phyloP scores from a whole-genome alignment of 2,797 vertebrate genomes.

The Catharus ustulatus region DNA sequence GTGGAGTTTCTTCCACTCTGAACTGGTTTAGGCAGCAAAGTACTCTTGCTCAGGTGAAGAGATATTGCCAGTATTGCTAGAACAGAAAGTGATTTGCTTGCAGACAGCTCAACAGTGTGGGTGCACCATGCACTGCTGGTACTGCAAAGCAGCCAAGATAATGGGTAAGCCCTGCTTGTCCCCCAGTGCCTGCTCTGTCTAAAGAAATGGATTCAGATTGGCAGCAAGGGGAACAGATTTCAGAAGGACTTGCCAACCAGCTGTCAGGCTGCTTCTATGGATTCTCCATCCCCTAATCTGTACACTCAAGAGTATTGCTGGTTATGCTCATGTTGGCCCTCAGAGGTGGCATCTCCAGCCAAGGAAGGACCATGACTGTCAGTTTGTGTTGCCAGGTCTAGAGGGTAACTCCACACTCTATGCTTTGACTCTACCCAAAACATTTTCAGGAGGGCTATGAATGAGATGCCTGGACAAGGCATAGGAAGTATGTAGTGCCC shows the following conservation, averaged over 20 bases:
- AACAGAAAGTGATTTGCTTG: neutral
- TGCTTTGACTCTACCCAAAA: neutral
- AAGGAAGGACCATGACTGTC: accelerated
- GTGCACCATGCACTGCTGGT: accelerated
- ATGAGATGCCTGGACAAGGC: neutral
- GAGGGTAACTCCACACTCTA: accelerated
- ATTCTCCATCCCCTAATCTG: accelerated
- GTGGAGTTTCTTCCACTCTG: neutral
- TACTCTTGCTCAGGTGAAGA: neutral
- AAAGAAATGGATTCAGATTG: neutral
- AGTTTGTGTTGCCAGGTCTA: neutral
- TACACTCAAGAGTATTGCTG: accelerated
- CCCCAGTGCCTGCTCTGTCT: neutral
- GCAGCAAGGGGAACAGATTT: neutral
- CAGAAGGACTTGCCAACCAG: neutral
- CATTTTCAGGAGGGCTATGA: neutral
- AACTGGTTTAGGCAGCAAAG: neutral
- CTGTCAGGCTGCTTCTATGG: neutral
- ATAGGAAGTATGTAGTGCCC: neutral
- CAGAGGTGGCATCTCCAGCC: neutral
- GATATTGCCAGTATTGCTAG: neutral
- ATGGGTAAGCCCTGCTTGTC: accelerated
- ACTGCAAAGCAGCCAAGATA: neutral
- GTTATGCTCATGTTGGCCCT: neutral
- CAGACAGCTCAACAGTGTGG: neutral